Base-by-base conservation (phyloP, 2,888 invertebrate genomes). In the Lamellibrachia satsuma region DNA sequence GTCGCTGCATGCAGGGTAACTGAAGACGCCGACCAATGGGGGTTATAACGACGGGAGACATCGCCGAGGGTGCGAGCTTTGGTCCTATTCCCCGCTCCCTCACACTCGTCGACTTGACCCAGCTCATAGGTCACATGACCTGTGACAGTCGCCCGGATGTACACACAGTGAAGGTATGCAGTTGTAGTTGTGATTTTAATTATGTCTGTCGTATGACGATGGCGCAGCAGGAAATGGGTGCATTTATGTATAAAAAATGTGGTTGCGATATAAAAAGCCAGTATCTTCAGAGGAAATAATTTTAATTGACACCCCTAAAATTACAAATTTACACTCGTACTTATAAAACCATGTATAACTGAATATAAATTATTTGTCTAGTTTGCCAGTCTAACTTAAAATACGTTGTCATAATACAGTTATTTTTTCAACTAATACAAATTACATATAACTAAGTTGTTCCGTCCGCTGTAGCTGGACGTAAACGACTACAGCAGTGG, bases 21-120 rank as follows among this genome's bases (percentile, higher is more conserved):
- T 22, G 75, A 75, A 6, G 15, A 11, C 75, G 75, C 75, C 22
- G 1, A 15, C 75, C 52, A 39, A 96, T 96, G 96, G 96, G 96
- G 11, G 96, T 96, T 51, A 94, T 96, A 52, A 95, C 96, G 15
- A 94, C 95, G 9, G 94, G 94, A 7, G 95, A 95, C 92, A 95
- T 96, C n/a, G 95, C 95, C 93, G 95, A 95, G 91, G 96, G 96
- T 15, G 94, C 95, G 91, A 95, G 95, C 92, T 96, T 95, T 93
- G 96, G 96, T 15, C 96, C 96, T 3, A 96, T 96, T 91, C 96
- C 96, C 1, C 94, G 95, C n/a, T 93, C 95, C 90, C 94, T 95
- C 57, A 95, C 95, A 11, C 94, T 95, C 52, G 94, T 96, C 39
- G 96, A 96, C 93, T 95, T 95, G 27, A 95, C 95, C 51, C 94